Percentiles rank a stretch among this genome's conserved stretches.
These are phyloP conservation scores for Prosapia bicincta DNA, from an alignment of 2,888 invertebrate genomes.

Conservation along the genomic window DNA sequence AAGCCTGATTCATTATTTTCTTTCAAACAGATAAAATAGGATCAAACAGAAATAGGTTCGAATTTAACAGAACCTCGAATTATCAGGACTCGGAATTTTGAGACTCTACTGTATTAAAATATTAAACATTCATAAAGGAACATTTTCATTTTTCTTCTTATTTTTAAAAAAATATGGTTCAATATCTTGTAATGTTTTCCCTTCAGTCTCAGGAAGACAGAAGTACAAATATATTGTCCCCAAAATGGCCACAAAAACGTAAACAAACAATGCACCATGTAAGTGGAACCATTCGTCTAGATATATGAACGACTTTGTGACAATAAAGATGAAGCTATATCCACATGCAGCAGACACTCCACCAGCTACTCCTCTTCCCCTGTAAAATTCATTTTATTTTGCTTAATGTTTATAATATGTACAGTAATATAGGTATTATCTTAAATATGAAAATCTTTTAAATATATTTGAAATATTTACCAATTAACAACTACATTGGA, in stretches of 20 bases:
- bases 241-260: slow-evolving; percentile 47
- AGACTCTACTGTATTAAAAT: too few relatives aligned
- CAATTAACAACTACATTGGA: not conserved
- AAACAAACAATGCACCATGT: slow-evolving; percentile 40
- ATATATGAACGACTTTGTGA: slow-evolving; percentile 49
- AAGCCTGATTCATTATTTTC: too few relatives aligned
- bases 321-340: slow-evolving; percentile 52
- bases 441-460: not conserved
- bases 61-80: too few relatives aligned
- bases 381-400: slow-evolving; percentile 36
- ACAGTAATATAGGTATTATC: too few relatives aligned
- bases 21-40: too few relatives aligned
- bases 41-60: too few relatives aligned
- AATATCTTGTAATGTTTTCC: slow-evolving; percentile 55
- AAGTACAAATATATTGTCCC: slow-evolving; percentile 63
- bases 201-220: slow-evolving; percentile 77
- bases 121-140: too few relatives aligned
- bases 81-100: too few relatives aligned
- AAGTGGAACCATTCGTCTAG: slow-evolving; percentile 31
- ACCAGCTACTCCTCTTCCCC: slow-evolving; percentile 53
- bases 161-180: slow-evolving; percentile 29
- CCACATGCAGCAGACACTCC: slow-evolving; percentile 53
- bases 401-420: too few relatives aligned
- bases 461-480: not conserved
- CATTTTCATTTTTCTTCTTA: slow-evolving; percentile 14